Percentiles rank a stretch among this genome's conserved stretches.
phyloP scores from a whole-genome alignment of 1,140 invertebrate genomes.

The Uloborus diversus region DNA sequence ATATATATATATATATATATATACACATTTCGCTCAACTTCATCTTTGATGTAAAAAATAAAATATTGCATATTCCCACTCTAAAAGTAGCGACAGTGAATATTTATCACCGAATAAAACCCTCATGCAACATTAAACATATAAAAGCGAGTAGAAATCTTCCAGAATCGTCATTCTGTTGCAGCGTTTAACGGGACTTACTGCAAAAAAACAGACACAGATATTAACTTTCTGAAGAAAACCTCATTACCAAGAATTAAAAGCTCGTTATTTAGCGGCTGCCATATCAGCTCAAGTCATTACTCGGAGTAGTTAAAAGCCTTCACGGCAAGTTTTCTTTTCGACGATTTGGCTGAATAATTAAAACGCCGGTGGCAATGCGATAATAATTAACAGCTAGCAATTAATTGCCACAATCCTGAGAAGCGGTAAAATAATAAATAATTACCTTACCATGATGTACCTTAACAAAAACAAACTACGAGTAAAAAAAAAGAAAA shows the following conservation, averaged over 20 bases:
- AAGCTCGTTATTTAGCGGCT: conserved; percentile 16
- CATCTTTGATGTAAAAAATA: too few relatives aligned
- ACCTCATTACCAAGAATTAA: conserved; percentile 18
- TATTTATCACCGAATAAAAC: too few relatives aligned
- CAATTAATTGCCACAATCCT: conserved; percentile 33
- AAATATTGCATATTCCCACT: too few relatives aligned
- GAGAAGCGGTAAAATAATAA: not conserved
- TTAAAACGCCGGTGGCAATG: not conserved
- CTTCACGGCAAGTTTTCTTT: not conserved
- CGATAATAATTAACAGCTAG: conserved; percentile 48
- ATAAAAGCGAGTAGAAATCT: too few relatives aligned
- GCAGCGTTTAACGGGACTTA: too few relatives aligned
- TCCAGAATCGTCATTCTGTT: too few relatives aligned
- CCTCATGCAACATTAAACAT: too few relatives aligned
- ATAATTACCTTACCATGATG: not conserved
- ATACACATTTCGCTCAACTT: too few relatives aligned
- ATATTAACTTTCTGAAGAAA: not conserved
- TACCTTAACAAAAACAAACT: not conserved
- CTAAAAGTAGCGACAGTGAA: too few relatives aligned
- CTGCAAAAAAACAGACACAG: too few relatives aligned
- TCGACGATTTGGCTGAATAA: conserved; percentile 41
- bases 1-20: too few relatives aligned
- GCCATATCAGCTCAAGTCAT: conserved; percentile 2
- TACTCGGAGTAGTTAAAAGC: conserved; percentile 32
- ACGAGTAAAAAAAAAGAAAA: not conserved